These are phyloP conservation scores for Corythaixoides concolor DNA, from an alignment of 2,113 vertebrate genomes.

Conservation along the genomic window DNA sequence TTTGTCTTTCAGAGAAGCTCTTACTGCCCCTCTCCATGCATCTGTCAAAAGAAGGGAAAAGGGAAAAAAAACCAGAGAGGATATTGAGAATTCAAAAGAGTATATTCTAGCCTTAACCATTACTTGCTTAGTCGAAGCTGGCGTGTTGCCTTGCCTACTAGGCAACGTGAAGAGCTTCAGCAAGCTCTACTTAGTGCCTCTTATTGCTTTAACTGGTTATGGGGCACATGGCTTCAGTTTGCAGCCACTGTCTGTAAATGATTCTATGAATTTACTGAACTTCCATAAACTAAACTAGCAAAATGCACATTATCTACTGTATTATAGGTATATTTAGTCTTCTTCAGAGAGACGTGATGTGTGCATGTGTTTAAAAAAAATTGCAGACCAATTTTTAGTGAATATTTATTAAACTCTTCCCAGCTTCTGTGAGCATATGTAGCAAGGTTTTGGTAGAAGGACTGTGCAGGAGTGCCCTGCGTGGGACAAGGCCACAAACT, in stretches of 20 bases:
- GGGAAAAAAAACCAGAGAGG: too few relatives aligned
- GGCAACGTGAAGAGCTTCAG: not conserved
- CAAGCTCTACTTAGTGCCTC: not conserved
- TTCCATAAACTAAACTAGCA: not conserved
- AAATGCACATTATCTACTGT: too few relatives aligned
- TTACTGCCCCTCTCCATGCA: not conserved
- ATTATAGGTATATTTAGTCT: not conserved
- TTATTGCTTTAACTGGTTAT: not conserved
- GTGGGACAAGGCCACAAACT: not conserved
- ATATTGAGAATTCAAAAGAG: not conserved
- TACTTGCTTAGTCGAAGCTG: not conserved
- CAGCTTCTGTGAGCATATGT: not conserved
- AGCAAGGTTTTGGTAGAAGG: not conserved
- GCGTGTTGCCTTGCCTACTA: not conserved
- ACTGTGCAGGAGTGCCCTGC: not conserved
- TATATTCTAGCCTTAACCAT: not conserved
- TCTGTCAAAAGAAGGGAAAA: not conserved
- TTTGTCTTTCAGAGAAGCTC: not conserved
- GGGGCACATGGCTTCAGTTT: not conserved
- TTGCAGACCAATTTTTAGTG: not conserved
- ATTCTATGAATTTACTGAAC: too few relatives aligned
- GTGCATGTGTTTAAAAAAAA: not conserved
- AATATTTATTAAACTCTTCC: not conserved
- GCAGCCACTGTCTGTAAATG: not conserved
- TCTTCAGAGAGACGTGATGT: not conserved